These are phyloP conservation scores for Galbula dea DNA, from an alignment of 2,113 vertebrate species.

Conservation along the genomic window DNA sequence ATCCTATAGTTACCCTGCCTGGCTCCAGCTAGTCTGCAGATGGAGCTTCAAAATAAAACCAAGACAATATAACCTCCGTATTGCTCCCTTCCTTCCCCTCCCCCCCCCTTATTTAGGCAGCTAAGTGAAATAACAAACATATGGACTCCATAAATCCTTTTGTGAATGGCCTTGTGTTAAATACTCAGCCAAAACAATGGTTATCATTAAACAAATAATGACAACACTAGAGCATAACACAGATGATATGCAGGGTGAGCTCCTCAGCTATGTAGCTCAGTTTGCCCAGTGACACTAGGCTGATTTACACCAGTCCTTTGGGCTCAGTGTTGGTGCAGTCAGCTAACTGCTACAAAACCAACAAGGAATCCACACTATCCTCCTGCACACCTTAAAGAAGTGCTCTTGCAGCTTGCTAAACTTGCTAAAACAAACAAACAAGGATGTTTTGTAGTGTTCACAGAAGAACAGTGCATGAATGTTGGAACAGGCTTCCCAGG, in stretches of 20 bases:
- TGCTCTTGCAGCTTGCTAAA: neutral
- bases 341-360: neutral
- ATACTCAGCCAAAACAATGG: slow-evolving; percentile 12
- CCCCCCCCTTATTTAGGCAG: neutral
- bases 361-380: neutral
- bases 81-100: too few species aligned
- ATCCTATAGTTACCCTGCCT: slow-evolving; percentile 18
- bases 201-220: slow-evolving; percentile 23
- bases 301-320: neutral
- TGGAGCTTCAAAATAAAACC: slow-evolving; percentile 10
- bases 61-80: neutral
- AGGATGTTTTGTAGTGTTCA: neutral
- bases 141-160: slow-evolving; percentile 12
- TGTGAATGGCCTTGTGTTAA: neutral
- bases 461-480: neutral
- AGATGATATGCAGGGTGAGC: neutral
- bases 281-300: neutral
- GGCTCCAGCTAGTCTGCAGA: slow-evolving; percentile 52
- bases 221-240: neutral
- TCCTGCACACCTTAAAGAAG: neutral
- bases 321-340: neutral
- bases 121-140: slow-evolving; percentile 18
- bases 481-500: neutral
- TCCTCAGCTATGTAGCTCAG: neutral
- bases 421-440: too few species aligned